phyloP scores from a whole-genome alignment of 2,113 vertebrate genomes.

The Sula dactylatra region DNA sequence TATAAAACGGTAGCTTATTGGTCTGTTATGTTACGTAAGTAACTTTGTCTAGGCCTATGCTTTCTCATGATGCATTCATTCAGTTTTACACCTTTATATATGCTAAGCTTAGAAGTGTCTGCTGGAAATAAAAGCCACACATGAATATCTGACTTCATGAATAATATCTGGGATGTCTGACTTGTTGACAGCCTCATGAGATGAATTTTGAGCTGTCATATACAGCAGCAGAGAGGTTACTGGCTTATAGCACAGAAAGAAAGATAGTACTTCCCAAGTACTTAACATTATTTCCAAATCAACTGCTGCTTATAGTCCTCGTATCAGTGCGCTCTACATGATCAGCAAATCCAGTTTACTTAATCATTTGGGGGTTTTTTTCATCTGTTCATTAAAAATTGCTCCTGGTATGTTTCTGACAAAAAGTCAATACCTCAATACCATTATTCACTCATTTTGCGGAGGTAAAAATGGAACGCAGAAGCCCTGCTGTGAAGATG shows the following conservation, averaged over 20 bases:
- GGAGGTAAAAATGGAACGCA: background rate
- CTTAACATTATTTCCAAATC: background rate
- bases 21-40: background rate
- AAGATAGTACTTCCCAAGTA: background rate
- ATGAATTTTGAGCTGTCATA: background rate
- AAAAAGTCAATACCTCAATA: background rate
- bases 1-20: background rate
- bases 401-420: background rate
- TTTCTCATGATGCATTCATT: background rate
- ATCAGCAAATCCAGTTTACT: no score
- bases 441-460: background rate
- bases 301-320: background rate
- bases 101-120: background rate
- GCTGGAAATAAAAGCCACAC: background rate
- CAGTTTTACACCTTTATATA: background rate
- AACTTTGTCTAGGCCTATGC: background rate
- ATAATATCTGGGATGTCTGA: background rate
- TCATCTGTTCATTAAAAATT: background rate
- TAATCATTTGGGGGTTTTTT: fast-evolving
- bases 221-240: background rate
- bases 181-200: background rate
- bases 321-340: fast-evolving
- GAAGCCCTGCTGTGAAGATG: background rate
- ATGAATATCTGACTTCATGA: background rate
- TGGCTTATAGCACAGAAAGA: background rate